Base-by-base conservation (phyloP, 2,888 invertebrate species). In the Archaeoteleia sp. region DNA sequence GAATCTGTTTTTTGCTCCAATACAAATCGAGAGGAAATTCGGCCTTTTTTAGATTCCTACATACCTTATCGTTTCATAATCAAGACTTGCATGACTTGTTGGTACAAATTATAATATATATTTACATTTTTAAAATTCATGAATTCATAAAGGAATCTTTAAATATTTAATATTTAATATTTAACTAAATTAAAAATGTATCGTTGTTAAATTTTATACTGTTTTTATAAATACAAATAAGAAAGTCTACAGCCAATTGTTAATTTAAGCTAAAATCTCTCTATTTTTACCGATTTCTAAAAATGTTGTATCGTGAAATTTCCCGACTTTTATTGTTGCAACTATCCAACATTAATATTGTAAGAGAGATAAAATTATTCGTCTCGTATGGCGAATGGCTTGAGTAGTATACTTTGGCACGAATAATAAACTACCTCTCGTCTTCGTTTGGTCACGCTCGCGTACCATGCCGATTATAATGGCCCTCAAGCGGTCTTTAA, bases 361-460 rank as follows among this genome's bases (percentile, higher is more conserved):
- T 17, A 1, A 20, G 40, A 15, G 5, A 5, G 20, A 20, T 35
- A 14, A 9, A 48, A 48, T 48, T 46, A 37, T 37, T 9, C 29
- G n/a, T 9, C 14, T 17, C 10, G 10, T 10, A 45, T 30, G 30
- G 7, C 20, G 20, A n/a, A n/a, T 29, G 15, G 43, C 12, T 32
- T 32, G 32, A 34, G 8, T 1, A 34, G 34, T 12, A 20, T 13
- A 15, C 10, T 29, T 29, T 29, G 23, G 7, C 3, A 1, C 43
- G n/a, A n/a, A 14, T 15, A 15, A 14, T n/a, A 3, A 45, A 45
- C 45, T 12, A 32, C 2, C 13, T 12, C n/a, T 13, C 14, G 27
- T 40, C 51, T 20, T 40, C 29, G 39, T 39, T 15, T 20, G 34
- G 46, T 42, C 20, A 30, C 42, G 58, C 25, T 42, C 12, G 35